Percentiles rank a stretch among this genome's conserved stretches.
phyloP scores from a whole-genome alignment of 2,888 invertebrate species.

The Bibio marci region DNA sequence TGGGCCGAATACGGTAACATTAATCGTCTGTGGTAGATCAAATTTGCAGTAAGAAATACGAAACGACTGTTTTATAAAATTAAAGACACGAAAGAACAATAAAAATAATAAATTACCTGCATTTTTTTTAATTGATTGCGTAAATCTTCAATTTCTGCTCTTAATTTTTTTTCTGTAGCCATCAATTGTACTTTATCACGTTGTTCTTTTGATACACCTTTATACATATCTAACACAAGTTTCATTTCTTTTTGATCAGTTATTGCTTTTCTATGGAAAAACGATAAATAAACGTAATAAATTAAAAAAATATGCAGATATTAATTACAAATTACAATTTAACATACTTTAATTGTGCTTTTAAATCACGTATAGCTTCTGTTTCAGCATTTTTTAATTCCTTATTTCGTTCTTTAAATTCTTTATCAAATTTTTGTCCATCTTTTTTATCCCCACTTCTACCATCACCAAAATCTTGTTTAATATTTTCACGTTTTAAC shows the following conservation, averaged over 20 bases:
- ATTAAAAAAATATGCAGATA: not conserved
- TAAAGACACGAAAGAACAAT: too few relatives aligned
- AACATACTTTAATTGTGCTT: constrained; percentile 77
- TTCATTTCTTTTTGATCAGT: constrained; percentile 93
- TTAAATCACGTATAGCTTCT: constrained; percentile 48
- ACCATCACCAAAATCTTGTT: constrained; percentile 26
- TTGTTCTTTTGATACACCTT: constrained; percentile 92
- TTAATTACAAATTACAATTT: constrained; percentile 3
- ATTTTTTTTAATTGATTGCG: constrained; percentile 71
- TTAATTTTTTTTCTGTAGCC: constrained; percentile 83
- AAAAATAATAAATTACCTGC: constrained; percentile 44
- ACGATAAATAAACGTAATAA: constrained; percentile 3
- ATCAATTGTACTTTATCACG: constrained; percentile 90
- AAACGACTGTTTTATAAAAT: too few relatives aligned
- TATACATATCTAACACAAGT: constrained; percentile 87
- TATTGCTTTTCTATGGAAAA: constrained; percentile 55
- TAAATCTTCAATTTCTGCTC: constrained; percentile 80
- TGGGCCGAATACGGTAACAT: too few relatives aligned
- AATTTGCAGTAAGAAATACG: too few relatives aligned
- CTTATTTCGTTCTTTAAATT: constrained; percentile 42
- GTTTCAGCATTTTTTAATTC: constrained; percentile 48
- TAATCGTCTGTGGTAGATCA: too few relatives aligned
- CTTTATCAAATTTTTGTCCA: constrained; percentile 37
- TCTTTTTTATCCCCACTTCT: constrained; percentile 39
- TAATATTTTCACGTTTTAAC: constrained; percentile 15